phyloP scores from a whole-genome alignment of 2,888 invertebrate species.

The Eutolmus rufibarbis region DNA sequence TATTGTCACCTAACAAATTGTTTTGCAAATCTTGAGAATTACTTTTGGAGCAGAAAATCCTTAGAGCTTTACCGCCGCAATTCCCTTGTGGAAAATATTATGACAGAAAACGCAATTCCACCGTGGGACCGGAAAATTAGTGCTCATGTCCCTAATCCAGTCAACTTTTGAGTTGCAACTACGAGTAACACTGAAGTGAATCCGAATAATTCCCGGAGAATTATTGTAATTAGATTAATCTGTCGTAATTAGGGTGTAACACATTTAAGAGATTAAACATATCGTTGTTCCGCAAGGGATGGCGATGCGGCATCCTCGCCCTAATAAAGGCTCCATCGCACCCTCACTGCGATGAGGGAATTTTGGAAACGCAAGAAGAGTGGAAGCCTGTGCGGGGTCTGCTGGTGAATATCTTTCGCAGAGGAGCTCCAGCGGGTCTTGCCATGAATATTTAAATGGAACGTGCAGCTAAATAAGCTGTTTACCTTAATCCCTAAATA shows the following conservation, averaged over 20 bases:
- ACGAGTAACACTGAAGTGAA: neutral
- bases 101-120: neutral
- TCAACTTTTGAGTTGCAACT: conserved; percentile 19
- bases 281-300: conserved; percentile 8
- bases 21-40: conserved; percentile 8
- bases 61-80: neutral
- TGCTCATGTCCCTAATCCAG: conserved; percentile 12
- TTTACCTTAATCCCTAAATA: conserved; percentile 20
- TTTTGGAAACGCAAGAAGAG: neutral
- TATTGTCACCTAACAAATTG: neutral
- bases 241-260: conserved; percentile 28
- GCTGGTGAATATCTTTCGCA: neutral
- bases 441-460: conserved; percentile 7
- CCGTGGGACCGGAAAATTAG: neutral
- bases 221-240: conserved; percentile 29
- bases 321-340: neutral
- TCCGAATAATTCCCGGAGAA: conserved; percentile 15
- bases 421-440: neutral
- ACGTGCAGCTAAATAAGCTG: neutral
- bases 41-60: neutral
- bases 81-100: neutral
- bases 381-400: neutral
- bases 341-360: neutral
- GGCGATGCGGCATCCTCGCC: neutral
- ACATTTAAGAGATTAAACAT: conserved; percentile 29